Evolutionary conservation across 2,113 vertebrate species (phyloP), one percentile per base, ranked within the genome.

Genomic region (Mesitornis unicolor): DNA sequence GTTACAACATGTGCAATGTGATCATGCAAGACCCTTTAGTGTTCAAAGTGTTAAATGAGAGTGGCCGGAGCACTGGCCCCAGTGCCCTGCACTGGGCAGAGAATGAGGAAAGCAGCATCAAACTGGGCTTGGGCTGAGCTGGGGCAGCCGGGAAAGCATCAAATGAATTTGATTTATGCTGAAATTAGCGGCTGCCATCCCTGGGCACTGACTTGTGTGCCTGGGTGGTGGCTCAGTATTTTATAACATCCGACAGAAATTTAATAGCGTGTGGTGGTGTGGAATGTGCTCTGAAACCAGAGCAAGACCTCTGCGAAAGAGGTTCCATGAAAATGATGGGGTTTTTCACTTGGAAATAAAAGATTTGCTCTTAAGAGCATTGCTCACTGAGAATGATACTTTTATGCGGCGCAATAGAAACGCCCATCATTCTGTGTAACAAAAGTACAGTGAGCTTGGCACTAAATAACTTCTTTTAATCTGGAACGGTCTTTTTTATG

Each of bases 361-460:
- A 71, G 45, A n/a, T 11, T 12, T 1, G 24, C 14, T 56, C 7
- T 61, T 38, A 40, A 4, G 29, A 50, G 10, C 43, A 15, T 3
- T 54, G 47, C 36, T 65, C 40, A 15, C 14, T 16, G 47, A 36
- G 53, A 29, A 33, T 9, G 15, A 4, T 16, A 6, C 2, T 14
- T 13, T 19, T 18, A 4, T 7, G 19, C 1, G 1, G 40, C 68
- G 35, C 1, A 6, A 38, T 29, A 57, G 43, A 40, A 70, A 26
- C 36, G n/a, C n/a, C 8, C 2, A 0, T 28, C 36, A 2, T 50
- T 29, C 68, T 8, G 10, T 2, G 8, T 33, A 35, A 45, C 15
- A 3, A 1, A 45, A 33, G 35, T 63, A 24, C 45, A 63, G 48
- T 42, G 68, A 18, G 11, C 10, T 38, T 50, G 74, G 20, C 42